phyloP scores from a whole-genome alignment of 2,113 vertebrate genomes.

The Ceyx melanurus region DNA sequence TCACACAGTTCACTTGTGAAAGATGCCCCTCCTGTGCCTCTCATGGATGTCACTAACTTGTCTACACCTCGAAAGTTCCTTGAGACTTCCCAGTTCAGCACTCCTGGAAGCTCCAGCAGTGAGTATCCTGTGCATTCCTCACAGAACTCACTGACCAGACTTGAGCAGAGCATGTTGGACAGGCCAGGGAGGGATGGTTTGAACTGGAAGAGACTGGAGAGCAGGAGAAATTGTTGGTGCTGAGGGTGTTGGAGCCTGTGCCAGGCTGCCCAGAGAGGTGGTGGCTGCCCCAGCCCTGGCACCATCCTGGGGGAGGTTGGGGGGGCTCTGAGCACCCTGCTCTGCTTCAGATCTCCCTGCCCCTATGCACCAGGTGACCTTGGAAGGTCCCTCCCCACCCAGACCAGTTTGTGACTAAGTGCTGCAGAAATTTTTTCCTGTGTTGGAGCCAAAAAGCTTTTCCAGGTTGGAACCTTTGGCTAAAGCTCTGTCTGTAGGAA shows the following conservation, averaged over 20 bases:
- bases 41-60: constrained; percentile 87
- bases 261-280: neutral
- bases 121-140: neutral
- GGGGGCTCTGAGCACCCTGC: neutral
- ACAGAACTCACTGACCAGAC: neutral
- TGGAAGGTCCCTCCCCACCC: neutral
- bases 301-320: neutral
- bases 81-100: constrained; percentile 86
- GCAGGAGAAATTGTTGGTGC: neutral
- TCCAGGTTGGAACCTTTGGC: neutral
- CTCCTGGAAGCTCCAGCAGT: constrained; percentile 83
- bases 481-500: neutral
- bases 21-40: constrained; percentile 81
- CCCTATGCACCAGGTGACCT: too few relatives aligned
- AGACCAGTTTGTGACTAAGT: neutral
- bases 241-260: neutral
- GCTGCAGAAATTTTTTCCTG: neutral
- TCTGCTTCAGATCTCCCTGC: neutral
- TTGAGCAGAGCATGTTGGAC: neutral
- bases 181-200: neutral
- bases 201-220: neutral
- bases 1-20: constrained; percentile 80
- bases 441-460: neutral
- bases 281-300: neutral
- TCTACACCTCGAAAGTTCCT: constrained; percentile 91